These are phyloP conservation scores for Calameuta idolon DNA, from an alignment of 2,888 invertebrate species.

Conservation along the genomic window DNA sequence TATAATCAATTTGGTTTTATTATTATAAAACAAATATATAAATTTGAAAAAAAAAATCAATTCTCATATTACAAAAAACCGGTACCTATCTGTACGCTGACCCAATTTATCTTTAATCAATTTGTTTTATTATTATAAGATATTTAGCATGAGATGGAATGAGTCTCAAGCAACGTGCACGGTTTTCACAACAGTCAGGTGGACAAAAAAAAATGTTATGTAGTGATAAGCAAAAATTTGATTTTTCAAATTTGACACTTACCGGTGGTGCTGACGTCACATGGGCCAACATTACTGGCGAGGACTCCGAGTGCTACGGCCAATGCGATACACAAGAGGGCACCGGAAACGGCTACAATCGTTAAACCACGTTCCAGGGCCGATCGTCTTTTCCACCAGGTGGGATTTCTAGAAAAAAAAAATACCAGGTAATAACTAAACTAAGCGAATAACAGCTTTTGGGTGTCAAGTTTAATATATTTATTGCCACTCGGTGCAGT, in stretches of 20 bases:
- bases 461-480: neutral
- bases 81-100: neutral
- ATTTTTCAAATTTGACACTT: neutral
- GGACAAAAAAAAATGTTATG: neutral
- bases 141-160: neutral
- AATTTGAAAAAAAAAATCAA: no score
- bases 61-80: neutral
- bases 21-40: no score
- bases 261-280: conserved; percentile 34
- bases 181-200: neutral
- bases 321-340: conserved; percentile 74
- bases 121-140: neutral
- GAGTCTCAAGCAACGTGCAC: neutral
- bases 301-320: conserved; percentile 69
- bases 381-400: conserved; percentile 85
- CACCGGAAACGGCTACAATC: conserved; percentile 72
- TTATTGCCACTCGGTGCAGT: neutral
- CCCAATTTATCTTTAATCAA: neutral
- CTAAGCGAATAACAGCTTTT: neutral
- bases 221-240: neutral
- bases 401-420: conserved; percentile 74
- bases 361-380: conserved; percentile 79
- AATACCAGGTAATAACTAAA: conserved; percentile 48
- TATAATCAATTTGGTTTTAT: no score
- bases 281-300: conserved; percentile 46